A percentile compares a stretch with the other conserved stretches of the same genome.
These are phyloP conservation scores for Mionectes olivaceus DNA, from an alignment of 2,797 vertebrate species.

Conservation along the genomic window DNA sequence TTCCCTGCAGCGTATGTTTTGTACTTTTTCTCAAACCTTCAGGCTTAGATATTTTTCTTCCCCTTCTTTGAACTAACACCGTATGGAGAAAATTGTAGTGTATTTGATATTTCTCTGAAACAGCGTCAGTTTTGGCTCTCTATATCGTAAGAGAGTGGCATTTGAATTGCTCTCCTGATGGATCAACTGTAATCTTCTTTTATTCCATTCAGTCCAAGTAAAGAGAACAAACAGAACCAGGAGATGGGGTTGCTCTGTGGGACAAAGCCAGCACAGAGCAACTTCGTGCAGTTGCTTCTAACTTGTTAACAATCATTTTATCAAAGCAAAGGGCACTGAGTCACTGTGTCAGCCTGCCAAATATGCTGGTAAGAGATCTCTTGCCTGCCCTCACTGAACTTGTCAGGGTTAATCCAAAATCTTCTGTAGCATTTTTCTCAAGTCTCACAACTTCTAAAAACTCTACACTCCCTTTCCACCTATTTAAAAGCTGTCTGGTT, in stretches of 20 bases:
- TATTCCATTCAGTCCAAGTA: neutral
- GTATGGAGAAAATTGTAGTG: neutral
- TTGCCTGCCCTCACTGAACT: neutral
- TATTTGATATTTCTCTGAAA: neutral
- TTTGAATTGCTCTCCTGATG: neutral
- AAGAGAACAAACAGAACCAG: neutral
- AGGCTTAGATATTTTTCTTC: neutral
- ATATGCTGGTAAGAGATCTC: neutral
- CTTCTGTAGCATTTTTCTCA: neutral
- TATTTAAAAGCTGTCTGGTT: neutral
- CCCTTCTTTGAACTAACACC: neutral
- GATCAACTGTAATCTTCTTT: neutral
- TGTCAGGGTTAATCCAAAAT: neutral
- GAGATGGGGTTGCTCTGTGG: neutral
- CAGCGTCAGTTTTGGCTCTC: neutral
- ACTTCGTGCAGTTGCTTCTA: neutral
- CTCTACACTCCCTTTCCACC: accelerated
- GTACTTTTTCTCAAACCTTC: neutral
- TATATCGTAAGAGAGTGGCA: neutral
- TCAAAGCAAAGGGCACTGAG: neutral
- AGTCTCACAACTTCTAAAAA: neutral
- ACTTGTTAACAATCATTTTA: neutral
- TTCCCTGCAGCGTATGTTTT: neutral
- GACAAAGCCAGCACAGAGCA: neutral
- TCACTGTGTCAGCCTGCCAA: neutral